These are phyloP conservation scores for Glossosoma conforme DNA, from an alignment of 1,140 invertebrate genomes.

Conservation along the genomic window DNA sequence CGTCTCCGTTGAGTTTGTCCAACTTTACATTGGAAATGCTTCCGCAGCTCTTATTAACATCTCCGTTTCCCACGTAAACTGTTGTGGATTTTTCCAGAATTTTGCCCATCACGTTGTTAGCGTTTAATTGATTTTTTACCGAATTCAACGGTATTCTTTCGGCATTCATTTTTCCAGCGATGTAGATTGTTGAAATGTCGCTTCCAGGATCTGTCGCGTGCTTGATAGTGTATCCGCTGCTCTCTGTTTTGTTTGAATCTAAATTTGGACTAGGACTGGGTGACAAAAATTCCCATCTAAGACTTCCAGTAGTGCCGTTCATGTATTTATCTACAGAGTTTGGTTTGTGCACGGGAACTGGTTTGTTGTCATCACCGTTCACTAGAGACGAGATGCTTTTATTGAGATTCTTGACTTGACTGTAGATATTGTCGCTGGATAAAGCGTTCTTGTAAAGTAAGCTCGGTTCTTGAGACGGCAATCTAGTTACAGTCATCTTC, in stretches of 20 bases:
- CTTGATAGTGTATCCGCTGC: constrained; percentile 36
- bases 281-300: constrained; percentile 41
- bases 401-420: constrained; percentile 42
- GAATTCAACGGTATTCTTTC: constrained; percentile 20
- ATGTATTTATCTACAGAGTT: constrained; percentile 40
- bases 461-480: constrained; percentile 40
- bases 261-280: constrained; percentile 40
- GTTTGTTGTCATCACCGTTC: constrained; percentile 36
- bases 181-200: constrained; percentile 35
- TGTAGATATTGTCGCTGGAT: constrained; percentile 43
- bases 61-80: constrained; percentile 46
- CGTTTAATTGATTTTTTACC: constrained; percentile 41
- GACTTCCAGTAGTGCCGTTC: constrained; percentile 27
- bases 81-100: constrained; percentile 49
- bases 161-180: constrained; percentile 19
- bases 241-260: constrained; percentile 40
- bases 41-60: constrained; percentile 35
- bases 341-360: constrained; percentile 45
- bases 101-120: constrained; percentile 48
- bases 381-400: constrained; percentile 31
- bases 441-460: constrained; percentile 33
- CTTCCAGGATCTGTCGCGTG: constrained; percentile 43
- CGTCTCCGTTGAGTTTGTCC: constrained; percentile 30
- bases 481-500: constrained; percentile 48
- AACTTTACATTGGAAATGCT: constrained; percentile 26